Evolutionary conservation across 2,113 vertebrate genomes (phyloP).

Genomic region (Neolamprologus kungweensis): DNA sequence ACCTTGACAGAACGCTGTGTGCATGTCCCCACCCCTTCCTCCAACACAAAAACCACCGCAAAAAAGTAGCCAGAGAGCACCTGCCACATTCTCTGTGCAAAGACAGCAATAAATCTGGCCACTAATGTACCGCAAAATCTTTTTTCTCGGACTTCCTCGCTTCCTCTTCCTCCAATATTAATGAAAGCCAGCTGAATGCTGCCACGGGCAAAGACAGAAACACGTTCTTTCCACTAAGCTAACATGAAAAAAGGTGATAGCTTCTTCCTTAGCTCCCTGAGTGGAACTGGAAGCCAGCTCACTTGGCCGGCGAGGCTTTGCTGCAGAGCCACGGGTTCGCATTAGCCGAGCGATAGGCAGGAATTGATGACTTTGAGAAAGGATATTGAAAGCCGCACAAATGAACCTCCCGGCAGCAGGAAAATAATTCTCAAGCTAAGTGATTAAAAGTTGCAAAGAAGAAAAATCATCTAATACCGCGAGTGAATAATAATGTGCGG

Average conservation of each 20-base stretch:
- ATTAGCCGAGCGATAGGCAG: conserved; percentile 22
- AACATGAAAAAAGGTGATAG: conserved; percentile 40
- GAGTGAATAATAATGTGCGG: conserved; percentile 16
- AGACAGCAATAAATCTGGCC: conserved; percentile 69
- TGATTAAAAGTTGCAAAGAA: conserved; percentile 36
- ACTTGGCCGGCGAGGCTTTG: background rate
- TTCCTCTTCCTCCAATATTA: conserved; percentile 65
- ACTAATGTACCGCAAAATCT: conserved; percentile 65
- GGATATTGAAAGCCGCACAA: conserved; percentile 7
- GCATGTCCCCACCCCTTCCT: background rate
- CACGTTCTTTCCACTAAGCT: conserved; percentile 40
- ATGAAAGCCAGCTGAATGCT: conserved; percentile 50
- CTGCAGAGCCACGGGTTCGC: conserved; percentile 3
- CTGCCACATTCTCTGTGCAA: conserved; percentile 60
- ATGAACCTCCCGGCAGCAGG: conserved; percentile 5
- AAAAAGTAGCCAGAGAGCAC: conserved; percentile 53
- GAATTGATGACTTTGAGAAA: conserved; percentile 23
- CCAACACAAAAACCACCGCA: background rate
- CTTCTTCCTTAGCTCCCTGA: conserved; percentile 8
- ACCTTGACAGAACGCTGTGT: conserved; percentile 30
- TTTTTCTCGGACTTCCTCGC: conserved; percentile 11
- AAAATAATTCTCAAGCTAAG: background rate
- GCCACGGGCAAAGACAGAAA: conserved; percentile 51
- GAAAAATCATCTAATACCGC: background rate
- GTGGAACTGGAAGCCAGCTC: conserved; percentile 1